Conservation (phyloP, 2,797 vertebrate genomes). For the Ctenosaura bakeri region DNA sequence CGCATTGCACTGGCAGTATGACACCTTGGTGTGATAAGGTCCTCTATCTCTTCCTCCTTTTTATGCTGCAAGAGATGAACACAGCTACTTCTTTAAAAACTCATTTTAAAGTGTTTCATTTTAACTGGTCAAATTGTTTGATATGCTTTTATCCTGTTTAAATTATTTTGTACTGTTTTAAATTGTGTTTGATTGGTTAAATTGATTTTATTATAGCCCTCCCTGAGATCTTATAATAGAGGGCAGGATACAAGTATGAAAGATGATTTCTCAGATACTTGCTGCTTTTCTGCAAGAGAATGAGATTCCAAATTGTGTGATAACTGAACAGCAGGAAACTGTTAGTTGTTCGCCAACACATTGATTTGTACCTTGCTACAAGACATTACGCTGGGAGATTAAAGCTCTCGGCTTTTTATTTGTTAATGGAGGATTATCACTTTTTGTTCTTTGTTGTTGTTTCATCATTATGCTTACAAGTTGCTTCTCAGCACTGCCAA, state of each 20-base stretch:
- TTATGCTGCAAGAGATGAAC: no score
- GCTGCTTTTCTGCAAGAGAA: neutral
- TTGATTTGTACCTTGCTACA: constrained; percentile 29
- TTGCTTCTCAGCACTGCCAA: constrained; percentile 58
- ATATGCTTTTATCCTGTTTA: no score
- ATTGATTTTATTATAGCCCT: no score
- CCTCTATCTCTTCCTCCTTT: no score
- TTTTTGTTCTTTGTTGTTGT: constrained; percentile 37
- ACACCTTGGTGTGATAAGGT: no score
- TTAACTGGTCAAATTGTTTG: no score
- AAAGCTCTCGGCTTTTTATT: constrained; percentile 12
- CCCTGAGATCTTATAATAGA: no score
- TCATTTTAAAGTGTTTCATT: no score
- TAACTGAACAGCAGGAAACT: neutral
- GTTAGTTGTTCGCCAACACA: neutral
- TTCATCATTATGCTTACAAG: constrained; percentile 58
- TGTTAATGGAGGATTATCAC: neutral
- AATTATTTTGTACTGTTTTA: no score
- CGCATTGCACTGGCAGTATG: no score
- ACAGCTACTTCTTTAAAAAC: no score
- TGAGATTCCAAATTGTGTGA: neutral
- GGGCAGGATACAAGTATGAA: neutral
- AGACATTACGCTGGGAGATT: constrained; percentile 24
- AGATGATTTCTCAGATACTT: neutral
- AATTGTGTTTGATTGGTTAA: no score